phyloP scores from a whole-genome alignment of 1,140 invertebrate species.

The Eubasilissa regina region DNA sequence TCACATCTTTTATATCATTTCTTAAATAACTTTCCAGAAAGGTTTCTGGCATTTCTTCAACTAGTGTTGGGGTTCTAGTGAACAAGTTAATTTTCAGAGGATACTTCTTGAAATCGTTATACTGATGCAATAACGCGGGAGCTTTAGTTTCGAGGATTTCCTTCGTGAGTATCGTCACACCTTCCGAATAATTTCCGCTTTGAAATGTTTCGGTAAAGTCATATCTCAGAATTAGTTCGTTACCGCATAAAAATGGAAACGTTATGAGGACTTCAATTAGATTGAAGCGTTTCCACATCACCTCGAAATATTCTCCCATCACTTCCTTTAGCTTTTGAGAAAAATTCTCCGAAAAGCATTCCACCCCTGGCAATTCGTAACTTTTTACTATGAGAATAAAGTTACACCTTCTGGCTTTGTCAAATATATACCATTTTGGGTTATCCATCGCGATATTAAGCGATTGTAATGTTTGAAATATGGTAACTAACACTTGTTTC shows the following conservation, averaged over 20 bases:
- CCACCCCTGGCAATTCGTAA: too few species aligned
- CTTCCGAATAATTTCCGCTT: constrained; percentile 10
- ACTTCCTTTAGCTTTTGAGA: constrained; percentile 25
- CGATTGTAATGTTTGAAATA: too few species aligned
- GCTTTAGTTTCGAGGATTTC: neutral
- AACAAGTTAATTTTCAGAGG: constrained; percentile 47
- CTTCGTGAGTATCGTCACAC: constrained; percentile 4
- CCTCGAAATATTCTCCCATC: constrained; percentile 31
- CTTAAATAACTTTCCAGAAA: constrained; percentile 23
- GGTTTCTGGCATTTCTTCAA: neutral
- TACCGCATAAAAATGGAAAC: constrained; percentile 42
- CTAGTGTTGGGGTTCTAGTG: constrained; percentile 42
- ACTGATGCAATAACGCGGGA: neutral
- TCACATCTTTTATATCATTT: constrained; percentile 38
- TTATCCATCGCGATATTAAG: too few species aligned
- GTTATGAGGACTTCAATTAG: constrained; percentile 30
- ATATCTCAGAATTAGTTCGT: constrained; percentile 30
- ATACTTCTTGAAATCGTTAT: constrained; percentile 55
- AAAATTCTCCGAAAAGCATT: too few species aligned
- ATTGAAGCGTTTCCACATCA: constrained; percentile 42
- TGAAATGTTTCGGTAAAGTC: constrained; percentile 19
- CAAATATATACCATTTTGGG: too few species aligned
- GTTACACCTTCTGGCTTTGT: too few species aligned
- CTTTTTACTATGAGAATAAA: too few species aligned
- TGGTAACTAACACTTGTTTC: too few species aligned